These are phyloP conservation scores for Chaetorhynchus papuensis DNA, from an alignment of 2,113 vertebrate genomes.

Conservation along the genomic window DNA sequence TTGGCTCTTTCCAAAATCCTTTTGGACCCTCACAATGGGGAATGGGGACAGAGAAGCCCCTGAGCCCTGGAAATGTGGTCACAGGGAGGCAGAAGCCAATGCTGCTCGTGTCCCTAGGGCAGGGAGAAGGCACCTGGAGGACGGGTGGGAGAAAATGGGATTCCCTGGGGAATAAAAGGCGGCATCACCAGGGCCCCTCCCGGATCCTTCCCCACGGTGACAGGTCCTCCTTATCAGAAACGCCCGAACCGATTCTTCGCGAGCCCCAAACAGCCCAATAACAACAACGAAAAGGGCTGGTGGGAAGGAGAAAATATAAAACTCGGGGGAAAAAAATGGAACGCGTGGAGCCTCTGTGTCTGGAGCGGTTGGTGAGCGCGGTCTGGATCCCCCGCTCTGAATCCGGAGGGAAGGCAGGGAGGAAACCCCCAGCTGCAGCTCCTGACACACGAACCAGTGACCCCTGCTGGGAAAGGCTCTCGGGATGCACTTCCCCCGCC, in stretches of 20 bases:
- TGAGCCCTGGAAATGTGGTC: not conserved
- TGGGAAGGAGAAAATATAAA: not conserved
- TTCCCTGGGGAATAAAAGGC: not conserved
- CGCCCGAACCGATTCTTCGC: not conserved
- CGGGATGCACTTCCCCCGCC: not conserved
- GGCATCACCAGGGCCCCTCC: not conserved
- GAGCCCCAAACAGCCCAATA: not conserved
- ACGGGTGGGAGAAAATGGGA: rapidly evolving
- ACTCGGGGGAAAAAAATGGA: not conserved
- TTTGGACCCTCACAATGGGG: too few relatives aligned
- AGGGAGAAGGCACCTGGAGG: not conserved
- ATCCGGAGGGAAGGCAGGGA: rapidly evolving
- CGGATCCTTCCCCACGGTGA: rapidly evolving
- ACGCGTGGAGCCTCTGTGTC: not conserved
- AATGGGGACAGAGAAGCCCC: not conserved
- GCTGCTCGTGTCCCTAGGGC: not conserved
- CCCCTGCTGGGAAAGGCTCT: not conserved
- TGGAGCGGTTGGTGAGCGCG: not conserved
- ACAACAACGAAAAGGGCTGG: too few relatives aligned
- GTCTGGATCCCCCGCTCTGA: not conserved
- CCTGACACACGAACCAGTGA: not conserved
- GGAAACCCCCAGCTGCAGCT: rapidly evolving
- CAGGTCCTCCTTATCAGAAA: rapidly evolving
- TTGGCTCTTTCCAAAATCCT: too few relatives aligned
- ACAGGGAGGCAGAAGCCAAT: not conserved